Conservation (phyloP, 2,888 invertebrate genomes). For the Apamea sordens region DNA sequence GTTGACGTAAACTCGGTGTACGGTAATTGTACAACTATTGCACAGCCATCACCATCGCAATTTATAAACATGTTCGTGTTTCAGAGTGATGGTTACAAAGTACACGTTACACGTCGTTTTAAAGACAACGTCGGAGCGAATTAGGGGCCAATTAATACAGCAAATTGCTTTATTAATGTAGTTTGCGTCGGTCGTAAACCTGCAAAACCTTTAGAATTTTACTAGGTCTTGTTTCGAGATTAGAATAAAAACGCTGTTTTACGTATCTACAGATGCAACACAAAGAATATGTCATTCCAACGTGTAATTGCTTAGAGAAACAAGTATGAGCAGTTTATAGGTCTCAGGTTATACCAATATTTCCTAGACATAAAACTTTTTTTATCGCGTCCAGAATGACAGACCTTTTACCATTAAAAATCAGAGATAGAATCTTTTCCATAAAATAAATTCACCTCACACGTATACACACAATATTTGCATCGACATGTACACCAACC, state of each 20-base stretch:
- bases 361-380: conserved; percentile 52
- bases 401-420: conserved; percentile 61
- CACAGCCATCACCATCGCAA: conserved; percentile 31
- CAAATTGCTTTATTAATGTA: conserved; percentile 85
- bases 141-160: conserved; percentile 84
- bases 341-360: conserved; percentile 23
- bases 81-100: conserved; percentile 75
- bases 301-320: conserved; percentile 38
- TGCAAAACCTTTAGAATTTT: conserved; percentile 59
- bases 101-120: conserved; percentile 65
- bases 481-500: conserved; percentile 77
- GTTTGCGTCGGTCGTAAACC: conserved; percentile 78
- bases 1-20: conserved; percentile 19
- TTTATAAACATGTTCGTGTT: conserved; percentile 51
- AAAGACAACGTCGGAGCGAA: conserved; percentile 80
- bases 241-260: conserved; percentile 42
- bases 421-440: conserved; percentile 70
- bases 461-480: conserved; percentile 76
- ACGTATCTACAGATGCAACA: neutral
- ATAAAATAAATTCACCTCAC: conserved; percentile 76
- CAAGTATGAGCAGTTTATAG: neutral
- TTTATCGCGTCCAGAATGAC: conserved; percentile 49
- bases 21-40: conserved; percentile 55
- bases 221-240: conserved; percentile 34
- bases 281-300: conserved; percentile 18